Base-by-base conservation (phyloP, 2,888 invertebrate species). In the Acleris emargana region DNA sequence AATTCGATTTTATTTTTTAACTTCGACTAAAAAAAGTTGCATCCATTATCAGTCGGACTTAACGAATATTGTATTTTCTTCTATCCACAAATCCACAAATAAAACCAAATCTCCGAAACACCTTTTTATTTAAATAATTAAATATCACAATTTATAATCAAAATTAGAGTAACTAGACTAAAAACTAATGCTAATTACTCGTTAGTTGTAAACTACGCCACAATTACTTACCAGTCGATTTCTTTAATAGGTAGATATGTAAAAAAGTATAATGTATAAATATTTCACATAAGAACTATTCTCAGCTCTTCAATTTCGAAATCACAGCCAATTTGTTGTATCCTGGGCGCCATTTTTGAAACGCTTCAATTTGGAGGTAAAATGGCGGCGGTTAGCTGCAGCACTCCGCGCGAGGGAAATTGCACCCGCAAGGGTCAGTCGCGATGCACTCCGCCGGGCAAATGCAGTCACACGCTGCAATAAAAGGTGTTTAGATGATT, bases 371-470 rank as follows among this genome's bases (percentile, higher is more conserved):
- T 88, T 87, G 43, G 80, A 79, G 70, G 62, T 73, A 77, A 80
- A 75, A 80, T 80, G 77, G 77, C 76, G 67, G 58, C 62, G 68
- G 73, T 66, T 82, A 82, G 51, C 74, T 73, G 72, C 89, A 88
- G 68, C 90, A 90, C 58, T 75, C 90, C 5, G 91, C 91, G 71
- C 69, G 82, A 5, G 91, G 91, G 81, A 88, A 91, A 13, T 71
- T 77, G 71, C 91, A 91, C 3, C 88, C 89, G 73, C 91, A 91
- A 0, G 91, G 90, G 54, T 91, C 86, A n/a, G 83, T 88, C 43
- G 84, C 77, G 71, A 91, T 89, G 71, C 91, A 91, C 71, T 87
- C 78, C 16, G 87, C 81, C 0, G 91, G 90, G 66, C 90, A 89
- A 2, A 77, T 79, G 73, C 91, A 92, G 61, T 80, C 73, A 70